Evolutionary conservation across 2,888 invertebrate species (phyloP).

Genomic region (Pterostichus madidus): DNA sequence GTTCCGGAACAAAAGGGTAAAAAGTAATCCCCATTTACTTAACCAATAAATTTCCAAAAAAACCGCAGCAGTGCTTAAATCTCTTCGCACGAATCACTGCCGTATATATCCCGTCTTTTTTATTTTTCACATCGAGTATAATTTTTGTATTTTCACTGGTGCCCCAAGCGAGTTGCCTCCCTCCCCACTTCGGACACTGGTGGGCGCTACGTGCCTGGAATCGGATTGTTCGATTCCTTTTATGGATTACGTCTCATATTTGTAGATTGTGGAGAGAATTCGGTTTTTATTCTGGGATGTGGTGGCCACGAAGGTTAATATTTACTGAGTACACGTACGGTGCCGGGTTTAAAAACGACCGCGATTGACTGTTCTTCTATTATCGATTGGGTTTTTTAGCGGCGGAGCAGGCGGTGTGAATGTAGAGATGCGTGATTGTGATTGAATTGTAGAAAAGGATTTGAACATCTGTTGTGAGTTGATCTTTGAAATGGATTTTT

Average conservation of each 20-base stretch:
- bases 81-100: slow-evolving; percentile 44
- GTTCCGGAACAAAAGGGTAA: slow-evolving; percentile 10
- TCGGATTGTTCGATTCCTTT: slow-evolving; percentile 46
- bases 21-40: slow-evolving; percentile 39
- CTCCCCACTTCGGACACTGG: slow-evolving; percentile 7
- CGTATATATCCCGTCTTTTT: slow-evolving; percentile 39
- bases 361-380: slow-evolving; percentile 40
- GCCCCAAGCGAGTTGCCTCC: slow-evolving; percentile 1
- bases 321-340: slow-evolving; percentile 55
- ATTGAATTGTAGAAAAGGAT: background rate
- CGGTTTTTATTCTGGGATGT: slow-evolving; percentile 26
- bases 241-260: slow-evolving; percentile 61
- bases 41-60: slow-evolving; percentile 23
- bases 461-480: background rate
- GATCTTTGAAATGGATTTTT: background rate
- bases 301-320: slow-evolving; percentile 44
- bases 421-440: background rate
- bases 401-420: background rate
- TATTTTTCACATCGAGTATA: slow-evolving; percentile 54
- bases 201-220: slow-evolving; percentile 39
- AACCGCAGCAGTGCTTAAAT: slow-evolving; percentile 40
- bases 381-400: slow-evolving; percentile 22
- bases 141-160: slow-evolving; percentile 57
- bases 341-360: slow-evolving; percentile 43
- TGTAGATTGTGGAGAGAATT: slow-evolving; percentile 54